Base-by-base conservation (phyloP, 1,140 invertebrate genomes). In the Caerostris darwini region DNA sequence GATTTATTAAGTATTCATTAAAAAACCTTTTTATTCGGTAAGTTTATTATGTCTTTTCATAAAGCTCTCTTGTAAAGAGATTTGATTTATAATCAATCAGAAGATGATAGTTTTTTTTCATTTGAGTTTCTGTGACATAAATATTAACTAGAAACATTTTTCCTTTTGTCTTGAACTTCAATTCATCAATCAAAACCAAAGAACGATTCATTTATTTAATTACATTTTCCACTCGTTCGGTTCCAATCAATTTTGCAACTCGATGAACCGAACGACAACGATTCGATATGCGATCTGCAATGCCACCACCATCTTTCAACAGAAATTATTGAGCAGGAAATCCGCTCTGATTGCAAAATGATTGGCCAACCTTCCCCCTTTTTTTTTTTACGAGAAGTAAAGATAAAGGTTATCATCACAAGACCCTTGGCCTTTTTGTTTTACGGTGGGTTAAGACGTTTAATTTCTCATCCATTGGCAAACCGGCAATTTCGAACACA, bases 401-500 rank as follows among this genome's bases (percentile, higher is more conserved):
- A 12, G 54, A 12, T 19, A 64, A 88, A 88, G 86, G 86, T 88
- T 64, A 88, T 61, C 86, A 53, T 88, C 86, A 88, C 86, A 88
- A 64, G 86, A 88, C 58, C 86, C 10, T 53, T 57, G 50, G 56
- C 86, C 59, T 61, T 88, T 88, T 64, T 53, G 53, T 88, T 88
- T 88, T 64, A 64, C 86, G 17, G 56, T 10, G 61, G 83, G 83
- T 85, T 85, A 85, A 85, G 86, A 67, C 59, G 19, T 88, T 88
- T 88, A 88, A 88, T 88, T 88, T 88, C 86, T 7, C 17, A 12
- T 85, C 34, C 77, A 82, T 82, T 82, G 77, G 77, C 54, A 82
- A 82, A 85, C 83, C 83, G 56, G 56, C 83, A 59, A 85, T 88
- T 88, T 53, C 86, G 56, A 64, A 64, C 86, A 88, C 86, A 88